Percentiles rank a stretch among this genome's conserved stretches.
Conservation (phyloP, 2,888 invertebrate genomes). For the Meloe dianella region DNA sequence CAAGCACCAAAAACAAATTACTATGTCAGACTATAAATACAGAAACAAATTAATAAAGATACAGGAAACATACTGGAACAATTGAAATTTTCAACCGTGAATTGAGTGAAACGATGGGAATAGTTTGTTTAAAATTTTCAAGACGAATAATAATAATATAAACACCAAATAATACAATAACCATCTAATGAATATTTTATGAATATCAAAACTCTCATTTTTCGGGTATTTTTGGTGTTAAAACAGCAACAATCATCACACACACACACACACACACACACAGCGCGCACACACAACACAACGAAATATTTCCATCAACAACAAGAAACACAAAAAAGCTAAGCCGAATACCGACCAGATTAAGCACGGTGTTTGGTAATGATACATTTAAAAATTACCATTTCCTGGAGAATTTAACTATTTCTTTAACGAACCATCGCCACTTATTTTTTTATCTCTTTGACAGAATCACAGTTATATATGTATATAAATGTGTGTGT, state of each 20-base stretch:
- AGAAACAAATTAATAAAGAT: slow-evolving; percentile 20
- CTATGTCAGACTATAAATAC: slow-evolving; percentile 17
- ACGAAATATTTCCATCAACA: not conserved
- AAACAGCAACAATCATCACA: not conserved
- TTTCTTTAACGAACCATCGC: slow-evolving; percentile 8
- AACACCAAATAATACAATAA: not conserved
- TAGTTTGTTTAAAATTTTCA: slow-evolving; percentile 4
- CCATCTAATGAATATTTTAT: not conserved
- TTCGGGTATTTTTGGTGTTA: not conserved
- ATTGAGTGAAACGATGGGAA: slow-evolving; percentile 17
- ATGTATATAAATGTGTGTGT: too few relatives aligned
- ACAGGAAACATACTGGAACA: slow-evolving; percentile 19
- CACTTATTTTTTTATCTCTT: not conserved
- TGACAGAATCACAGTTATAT: not conserved
- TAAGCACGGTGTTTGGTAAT: not conserved
- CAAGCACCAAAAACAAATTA: slow-evolving; percentile 17
- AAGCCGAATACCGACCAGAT: not conserved
- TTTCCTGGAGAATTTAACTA: slow-evolving; percentile 13
- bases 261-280: too few relatives aligned
- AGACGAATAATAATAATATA: not conserved
- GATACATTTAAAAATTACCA: slow-evolving; percentile 18
- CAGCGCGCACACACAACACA: too few relatives aligned
- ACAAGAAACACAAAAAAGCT: not conserved
- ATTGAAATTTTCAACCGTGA: slow-evolving; percentile 19
- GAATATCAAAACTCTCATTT: not conserved